Evolutionary conservation across 2,888 invertebrate species (phyloP), one percentile per base, ranked within the genome.

Genomic region (Ophion costatus): DNA sequence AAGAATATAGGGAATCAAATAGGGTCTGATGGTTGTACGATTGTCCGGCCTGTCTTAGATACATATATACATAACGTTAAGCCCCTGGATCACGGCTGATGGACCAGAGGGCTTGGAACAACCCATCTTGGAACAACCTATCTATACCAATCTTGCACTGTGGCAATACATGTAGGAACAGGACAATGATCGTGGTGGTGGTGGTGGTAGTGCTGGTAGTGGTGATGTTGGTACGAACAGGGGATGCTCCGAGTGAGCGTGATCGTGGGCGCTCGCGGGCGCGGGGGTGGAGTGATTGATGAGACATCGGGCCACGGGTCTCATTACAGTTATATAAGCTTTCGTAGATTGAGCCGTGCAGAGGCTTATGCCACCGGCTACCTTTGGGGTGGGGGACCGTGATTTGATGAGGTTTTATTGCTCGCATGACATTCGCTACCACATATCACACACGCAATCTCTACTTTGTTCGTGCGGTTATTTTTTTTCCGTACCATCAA

Each of bases 351-450:
- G 93, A 93, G 92, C 93, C 90, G 89, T 90, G 90, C 91, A 89
- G 90, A 91, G 91, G 93, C 93, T 93, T 93, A 93, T 90, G 90
- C 90, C 91, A 85, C 79, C 90, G 92, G 92, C 91, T 51, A 80
- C 80, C 80, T 80, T 75, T 38, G 20, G 45, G 42, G 59, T 66
- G 87, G 90, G 92, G 92, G 91, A 92, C 92, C 91, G 92, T 93
- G 93, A 93, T 93, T 93, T 93, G 93, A 93, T 93, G 93, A 93
- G 93, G 92, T 93, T 93, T 93, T 93, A 93, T 93, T 93, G 93
- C 92, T 90, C 88, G 91, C 89, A 90, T 91, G 93, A 92, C 92
- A 91, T 84, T 73, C 51, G 51, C 80, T 61, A 59, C 80, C 82
- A 80, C 77, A 74, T 74, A 45, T 38, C 70, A 69, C 70, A 57